These are phyloP conservation scores for Cydia fagiglandana DNA, from an alignment of 1,140 invertebrate species.

Conservation along the genomic window DNA sequence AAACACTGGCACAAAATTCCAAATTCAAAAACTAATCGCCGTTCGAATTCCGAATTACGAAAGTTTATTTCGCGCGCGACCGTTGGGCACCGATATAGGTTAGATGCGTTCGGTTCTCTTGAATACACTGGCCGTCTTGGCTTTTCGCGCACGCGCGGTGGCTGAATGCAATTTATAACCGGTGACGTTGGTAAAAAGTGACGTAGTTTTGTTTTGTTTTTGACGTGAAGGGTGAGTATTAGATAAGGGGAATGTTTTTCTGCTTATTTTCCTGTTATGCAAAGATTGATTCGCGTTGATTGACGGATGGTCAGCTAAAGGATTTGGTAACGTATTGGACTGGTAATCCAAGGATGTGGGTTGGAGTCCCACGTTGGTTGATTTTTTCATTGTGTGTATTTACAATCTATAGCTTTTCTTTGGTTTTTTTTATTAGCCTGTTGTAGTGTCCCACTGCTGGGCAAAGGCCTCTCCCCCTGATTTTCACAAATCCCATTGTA, in stretches of 20 bases:
- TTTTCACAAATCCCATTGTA: too few relatives aligned
- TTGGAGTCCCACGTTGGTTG: too few relatives aligned
- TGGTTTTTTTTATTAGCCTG: too few relatives aligned
- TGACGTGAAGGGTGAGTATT: neutral
- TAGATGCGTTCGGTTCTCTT: neutral
- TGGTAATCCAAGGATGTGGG: too few relatives aligned
- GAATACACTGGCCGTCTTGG: slow-evolving; percentile 2
- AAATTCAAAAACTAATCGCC: slow-evolving; percentile 10
- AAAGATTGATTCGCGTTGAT: too few relatives aligned
- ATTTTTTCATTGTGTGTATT: too few relatives aligned
- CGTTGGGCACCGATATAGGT: neutral
- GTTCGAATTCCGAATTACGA: slow-evolving; percentile 17
- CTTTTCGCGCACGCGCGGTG: slow-evolving; percentile 19
- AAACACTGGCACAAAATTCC: slow-evolving; percentile 1
- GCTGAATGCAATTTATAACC: slow-evolving; percentile 18
- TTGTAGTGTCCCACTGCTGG: too few relatives aligned
- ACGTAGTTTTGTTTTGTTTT: neutral
- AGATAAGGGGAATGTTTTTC: neutral
- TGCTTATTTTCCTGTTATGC: neutral
- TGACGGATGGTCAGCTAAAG: too few relatives aligned
- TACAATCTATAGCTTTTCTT: too few relatives aligned
- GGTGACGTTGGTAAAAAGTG: slow-evolving; percentile 17
- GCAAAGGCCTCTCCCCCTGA: too few relatives aligned
- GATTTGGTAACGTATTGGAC: too few relatives aligned
- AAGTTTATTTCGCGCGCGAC: slow-evolving; percentile 14